Base-by-base conservation (phyloP, 2,888 invertebrate genomes). In the Temnothorax unifasciatus region DNA sequence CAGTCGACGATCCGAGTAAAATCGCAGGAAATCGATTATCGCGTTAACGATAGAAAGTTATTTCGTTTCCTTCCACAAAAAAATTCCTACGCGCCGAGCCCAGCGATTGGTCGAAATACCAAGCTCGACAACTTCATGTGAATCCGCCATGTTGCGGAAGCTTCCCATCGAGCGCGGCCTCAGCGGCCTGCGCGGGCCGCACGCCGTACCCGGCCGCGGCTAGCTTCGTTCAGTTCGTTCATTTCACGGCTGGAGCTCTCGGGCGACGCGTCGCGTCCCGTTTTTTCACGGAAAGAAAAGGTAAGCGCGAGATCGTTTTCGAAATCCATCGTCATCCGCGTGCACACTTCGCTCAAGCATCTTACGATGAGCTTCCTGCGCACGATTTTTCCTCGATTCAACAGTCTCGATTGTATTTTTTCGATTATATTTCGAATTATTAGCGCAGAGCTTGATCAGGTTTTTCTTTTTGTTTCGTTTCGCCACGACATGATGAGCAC, bases 401-500 rank as follows among this genome's bases (percentile, higher is more conserved):
- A 68, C n/a, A 21, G 1, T 34, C 54, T 21, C 11, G 15, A 44
- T 15, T 54, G 4, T 68, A 77, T 77, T 77, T 77, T 68, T 41
- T n/a, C 5, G 1, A 54, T 52, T 66, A 75, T 50, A 69, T 57
- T 29, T 61, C 44, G 11, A n/a, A 52, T 52, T 21, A 52, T 52
- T 21, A 52, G n/a, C 15, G 5, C 18, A 11, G 3, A 75, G 69
- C 9, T 76, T 50, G 50, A 50, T 9, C n/a, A n/a, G 15, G 38
- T 9, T 52, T 63, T 29, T 29, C 3, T 29, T 29, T 29, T 3
- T 0, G 3, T 29, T 81, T 54, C 13, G 13, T 84, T 41, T n/a
- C 21, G 21, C 59, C 74, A 64, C 84, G 41, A 86, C 2, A 34
- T 93, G 93, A 93, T 93, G 93, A 93, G 11, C 81, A 92, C 15